phyloP scores from a whole-genome alignment of 92 coral and sea anemone genomes.

The Bergia puertoricense region DNA sequence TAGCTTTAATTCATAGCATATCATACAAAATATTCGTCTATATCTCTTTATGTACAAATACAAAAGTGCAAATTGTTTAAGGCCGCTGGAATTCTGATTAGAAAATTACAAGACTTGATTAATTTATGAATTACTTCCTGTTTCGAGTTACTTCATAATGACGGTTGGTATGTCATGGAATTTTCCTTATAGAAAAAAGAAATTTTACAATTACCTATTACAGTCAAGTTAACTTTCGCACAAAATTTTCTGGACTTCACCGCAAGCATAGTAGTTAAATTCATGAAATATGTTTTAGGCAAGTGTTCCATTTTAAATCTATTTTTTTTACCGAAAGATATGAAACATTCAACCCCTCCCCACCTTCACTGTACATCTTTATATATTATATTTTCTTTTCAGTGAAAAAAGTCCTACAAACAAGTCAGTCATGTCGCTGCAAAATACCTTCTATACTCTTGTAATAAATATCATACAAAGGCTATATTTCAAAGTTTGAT shows the following conservation, averaged over 20 bases:
- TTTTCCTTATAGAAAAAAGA: neutral
- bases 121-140: too few species aligned
- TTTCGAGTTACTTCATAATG: too few species aligned
- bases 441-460: neutral
- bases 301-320: neutral
- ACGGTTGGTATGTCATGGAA: neutral
- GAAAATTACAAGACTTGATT: neutral
- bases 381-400: constrained; percentile 9
- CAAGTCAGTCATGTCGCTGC: neutral
- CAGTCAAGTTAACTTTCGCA: neutral
- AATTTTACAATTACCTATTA: too few species aligned
- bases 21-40: constrained; percentile 18
- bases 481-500: neutral
- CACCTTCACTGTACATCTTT: neutral
- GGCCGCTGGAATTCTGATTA: neutral
- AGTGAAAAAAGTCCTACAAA: neutral
- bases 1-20: neutral
- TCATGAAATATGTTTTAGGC: neutral
- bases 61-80: constrained; percentile 10
- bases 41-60: constrained; percentile 8
- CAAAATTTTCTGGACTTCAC: neutral
- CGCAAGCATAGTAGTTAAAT: neutral
- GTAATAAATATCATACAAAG: neutral
- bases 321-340: neutral
- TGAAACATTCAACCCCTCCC: neutral